Evolutionary conservation across 1,140 invertebrate genomes (phyloP).

Genomic region (Listronotus oregonensis): DNA sequence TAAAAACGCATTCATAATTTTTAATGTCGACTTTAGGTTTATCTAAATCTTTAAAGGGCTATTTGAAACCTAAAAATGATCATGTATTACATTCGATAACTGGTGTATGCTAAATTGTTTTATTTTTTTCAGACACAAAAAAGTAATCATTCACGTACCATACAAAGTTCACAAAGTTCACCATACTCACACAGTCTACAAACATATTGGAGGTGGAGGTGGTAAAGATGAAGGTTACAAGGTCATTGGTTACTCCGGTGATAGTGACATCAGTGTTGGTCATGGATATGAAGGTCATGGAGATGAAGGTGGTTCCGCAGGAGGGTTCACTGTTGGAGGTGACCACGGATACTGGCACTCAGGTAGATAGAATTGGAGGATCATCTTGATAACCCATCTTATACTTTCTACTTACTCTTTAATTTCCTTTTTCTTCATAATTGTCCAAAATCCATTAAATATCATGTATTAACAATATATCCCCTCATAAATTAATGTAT

Average conservation of each 20-base stretch:
- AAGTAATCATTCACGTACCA: conserved; percentile 66
- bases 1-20: no score
- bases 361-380: conserved; percentile 14
- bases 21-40: no score
- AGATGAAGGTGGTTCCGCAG: conserved; percentile 38
- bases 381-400: no score
- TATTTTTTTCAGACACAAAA: conserved; percentile 58
- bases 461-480: no score
- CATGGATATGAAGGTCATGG: conserved; percentile 37
- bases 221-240: conserved; percentile 52
- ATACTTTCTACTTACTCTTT: no score
- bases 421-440: no score
- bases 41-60: no score
- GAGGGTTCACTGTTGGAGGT: conserved; percentile 41
- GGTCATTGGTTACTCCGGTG: conserved; percentile 55
- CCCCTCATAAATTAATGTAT: no score
- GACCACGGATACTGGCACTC: conserved; percentile 43
- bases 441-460: no score
- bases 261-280: conserved; percentile 42
- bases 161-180: conserved; percentile 64
- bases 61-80: no score
- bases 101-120: background rate
- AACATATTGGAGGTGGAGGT: conserved; percentile 59
- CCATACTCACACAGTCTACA: conserved; percentile 65
- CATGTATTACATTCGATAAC: no score